Evolutionary conservation across 2,113 vertebrate species (phyloP).

Genomic region (Heteronetta atricapilla): DNA sequence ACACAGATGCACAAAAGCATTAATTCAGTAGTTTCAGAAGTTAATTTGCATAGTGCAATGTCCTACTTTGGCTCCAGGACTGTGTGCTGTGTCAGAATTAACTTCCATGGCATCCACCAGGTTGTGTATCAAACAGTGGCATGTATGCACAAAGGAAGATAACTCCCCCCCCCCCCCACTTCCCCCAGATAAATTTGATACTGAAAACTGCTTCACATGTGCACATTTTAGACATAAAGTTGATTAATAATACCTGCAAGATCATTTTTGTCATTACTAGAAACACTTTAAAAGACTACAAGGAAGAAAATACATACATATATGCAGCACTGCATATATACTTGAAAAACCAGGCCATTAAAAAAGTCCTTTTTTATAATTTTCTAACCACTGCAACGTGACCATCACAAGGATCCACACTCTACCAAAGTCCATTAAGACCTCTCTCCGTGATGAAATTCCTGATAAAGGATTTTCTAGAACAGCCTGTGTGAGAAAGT

Average conservation of each 20-base stretch:
- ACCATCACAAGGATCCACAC: not conserved
- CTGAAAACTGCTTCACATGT: not conserved
- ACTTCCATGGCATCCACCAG: constrained; percentile 4
- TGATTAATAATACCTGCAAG: not conserved
- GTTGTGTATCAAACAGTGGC: not conserved
- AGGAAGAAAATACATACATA: not conserved
- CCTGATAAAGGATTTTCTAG: not conserved
- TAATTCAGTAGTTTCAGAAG: not conserved
- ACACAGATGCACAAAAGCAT: not conserved
- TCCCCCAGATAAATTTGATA: not conserved
- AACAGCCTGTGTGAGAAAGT: not conserved
- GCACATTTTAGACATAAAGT: not conserved
- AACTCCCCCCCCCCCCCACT: not conserved
- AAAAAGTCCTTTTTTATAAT: not conserved
- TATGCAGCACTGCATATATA: not conserved
- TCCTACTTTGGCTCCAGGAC: constrained; percentile 4
- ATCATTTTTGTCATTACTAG: not conserved
- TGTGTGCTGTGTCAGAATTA: constrained; percentile 36
- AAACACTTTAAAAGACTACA: not conserved
- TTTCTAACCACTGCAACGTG: not conserved
- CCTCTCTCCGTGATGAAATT: too few species aligned
- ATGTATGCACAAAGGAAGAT: not conserved
- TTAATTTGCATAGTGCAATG: not conserved
- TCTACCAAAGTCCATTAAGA: not conserved
- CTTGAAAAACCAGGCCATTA: not conserved